phyloP scores from a whole-genome alignment of 2,888 invertebrate species.

The Cheilosia grossa region DNA sequence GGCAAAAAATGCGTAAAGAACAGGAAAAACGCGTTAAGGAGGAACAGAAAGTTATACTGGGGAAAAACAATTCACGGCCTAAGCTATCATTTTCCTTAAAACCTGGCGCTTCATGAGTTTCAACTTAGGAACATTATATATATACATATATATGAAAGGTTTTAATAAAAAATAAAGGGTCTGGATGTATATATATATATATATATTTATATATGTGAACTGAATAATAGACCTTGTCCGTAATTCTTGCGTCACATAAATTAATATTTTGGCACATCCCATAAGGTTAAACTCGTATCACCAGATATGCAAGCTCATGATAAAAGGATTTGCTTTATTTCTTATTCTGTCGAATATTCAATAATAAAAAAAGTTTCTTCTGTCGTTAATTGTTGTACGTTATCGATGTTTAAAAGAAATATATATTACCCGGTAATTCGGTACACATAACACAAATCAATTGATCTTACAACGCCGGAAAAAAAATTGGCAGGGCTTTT shows the following conservation, averaged over 20 bases:
- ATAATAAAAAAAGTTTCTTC: constrained; percentile 28
- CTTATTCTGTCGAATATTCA: constrained; percentile 26
- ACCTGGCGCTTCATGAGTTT: constrained; percentile 88
- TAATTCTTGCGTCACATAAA: no score
- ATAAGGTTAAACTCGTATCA: constrained; percentile 30
- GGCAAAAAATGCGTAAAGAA: constrained; percentile 95
- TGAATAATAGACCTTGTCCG: neutral
- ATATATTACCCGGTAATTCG: no score
- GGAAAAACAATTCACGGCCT: constrained; percentile 98
- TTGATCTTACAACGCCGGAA: no score
- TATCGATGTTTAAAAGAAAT: no score
- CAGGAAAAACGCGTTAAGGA: constrained; percentile 96
- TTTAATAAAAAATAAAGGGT: no score
- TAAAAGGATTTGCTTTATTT: constrained; percentile 22
- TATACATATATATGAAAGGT: no score
- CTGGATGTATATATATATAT: no score
- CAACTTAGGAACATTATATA: constrained; percentile 12
- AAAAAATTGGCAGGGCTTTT: no score
- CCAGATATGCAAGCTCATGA: constrained; percentile 7
- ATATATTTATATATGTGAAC: neutral
- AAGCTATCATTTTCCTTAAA: constrained; percentile 96
- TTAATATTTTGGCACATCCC: neutral
- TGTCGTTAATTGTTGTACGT: neutral
- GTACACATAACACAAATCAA: no score
- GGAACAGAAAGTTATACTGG: constrained; percentile 98